A percentile compares a stretch with the other conserved stretches of the same genome.
Evolutionary conservation across 2,113 vertebrate species (phyloP).

Genomic region (Pelodiscus sinensis): DNA sequence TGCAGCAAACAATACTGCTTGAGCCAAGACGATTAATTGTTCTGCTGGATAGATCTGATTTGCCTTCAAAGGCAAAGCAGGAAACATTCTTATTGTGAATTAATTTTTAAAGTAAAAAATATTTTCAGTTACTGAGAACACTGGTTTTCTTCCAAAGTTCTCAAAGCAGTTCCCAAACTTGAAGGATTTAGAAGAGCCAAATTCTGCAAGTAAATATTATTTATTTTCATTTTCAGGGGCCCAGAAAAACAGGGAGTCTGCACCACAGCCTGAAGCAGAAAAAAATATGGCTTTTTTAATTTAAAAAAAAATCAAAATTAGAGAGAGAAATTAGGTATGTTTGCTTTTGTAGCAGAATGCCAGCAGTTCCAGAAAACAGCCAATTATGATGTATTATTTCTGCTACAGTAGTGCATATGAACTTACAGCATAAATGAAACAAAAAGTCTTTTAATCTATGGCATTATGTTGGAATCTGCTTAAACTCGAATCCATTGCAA

Average conservation of each 20-base stretch:
- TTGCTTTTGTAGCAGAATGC: not conserved
- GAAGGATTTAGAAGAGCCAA: too few relatives aligned
- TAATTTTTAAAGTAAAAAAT: not conserved
- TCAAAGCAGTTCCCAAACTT: not conserved
- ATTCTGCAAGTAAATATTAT: fast-evolving
- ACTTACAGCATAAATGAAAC: too few relatives aligned
- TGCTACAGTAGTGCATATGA: fast-evolving
- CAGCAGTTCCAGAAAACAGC: fast-evolving
- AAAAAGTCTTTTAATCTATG: too few relatives aligned
- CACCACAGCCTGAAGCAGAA: fast-evolving
- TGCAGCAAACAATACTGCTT: not conserved
- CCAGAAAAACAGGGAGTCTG: fast-evolving
- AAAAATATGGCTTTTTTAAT: not conserved
- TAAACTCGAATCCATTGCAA: too few relatives aligned
- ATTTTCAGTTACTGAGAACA: fast-evolving
- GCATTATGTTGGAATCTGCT: too few relatives aligned
- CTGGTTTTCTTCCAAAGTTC: not conserved
- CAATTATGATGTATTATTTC: fast-evolving
- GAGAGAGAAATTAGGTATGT: fast-evolving
- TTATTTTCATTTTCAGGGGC: fast-evolving
- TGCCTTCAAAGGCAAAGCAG: fast-evolving
- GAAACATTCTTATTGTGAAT: not conserved
- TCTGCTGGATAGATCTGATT: not conserved
- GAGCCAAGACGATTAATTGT: not conserved
- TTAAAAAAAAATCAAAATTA: fast-evolving